These are phyloP conservation scores for Encarsia formosa DNA, from an alignment of 2,888 invertebrate species.

Conservation along the genomic window DNA sequence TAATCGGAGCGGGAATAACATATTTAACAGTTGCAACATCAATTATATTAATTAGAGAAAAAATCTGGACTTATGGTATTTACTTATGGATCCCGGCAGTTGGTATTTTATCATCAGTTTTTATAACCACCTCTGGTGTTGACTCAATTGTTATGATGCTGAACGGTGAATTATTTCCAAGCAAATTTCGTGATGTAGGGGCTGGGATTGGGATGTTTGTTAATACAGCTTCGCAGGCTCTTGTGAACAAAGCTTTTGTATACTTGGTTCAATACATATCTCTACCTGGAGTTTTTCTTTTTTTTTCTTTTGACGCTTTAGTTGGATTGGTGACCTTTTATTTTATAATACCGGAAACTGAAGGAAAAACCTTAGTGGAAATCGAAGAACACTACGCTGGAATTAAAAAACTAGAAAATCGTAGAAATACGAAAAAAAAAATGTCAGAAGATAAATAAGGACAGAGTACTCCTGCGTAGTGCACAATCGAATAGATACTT, in stretches of 20 bases:
- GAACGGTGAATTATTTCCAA: slow-evolving; percentile 1
- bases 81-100: not conserved
- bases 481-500: too few species aligned
- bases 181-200: not conserved
- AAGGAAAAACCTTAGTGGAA: not conserved
- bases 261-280: not conserved
- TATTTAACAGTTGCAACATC: not conserved
- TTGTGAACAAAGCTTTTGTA: not conserved
- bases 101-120: not conserved
- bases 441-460: too few species aligned
- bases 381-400: not conserved
- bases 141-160: not conserved
- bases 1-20: not conserved
- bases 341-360: not conserved
- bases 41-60: not conserved
- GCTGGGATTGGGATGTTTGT: not conserved
- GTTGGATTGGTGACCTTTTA: not conserved
- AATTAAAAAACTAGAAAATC: not conserved
- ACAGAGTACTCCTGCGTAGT: too few species aligned
- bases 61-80: not conserved
- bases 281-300: not conserved
- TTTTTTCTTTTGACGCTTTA: not conserved
- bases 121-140: not conserved
- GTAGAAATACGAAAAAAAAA: too few species aligned
- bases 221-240: not conserved